Evolutionary conservation across 2,888 invertebrate species (phyloP).

Genomic region (Melinaea menophilus): DNA sequence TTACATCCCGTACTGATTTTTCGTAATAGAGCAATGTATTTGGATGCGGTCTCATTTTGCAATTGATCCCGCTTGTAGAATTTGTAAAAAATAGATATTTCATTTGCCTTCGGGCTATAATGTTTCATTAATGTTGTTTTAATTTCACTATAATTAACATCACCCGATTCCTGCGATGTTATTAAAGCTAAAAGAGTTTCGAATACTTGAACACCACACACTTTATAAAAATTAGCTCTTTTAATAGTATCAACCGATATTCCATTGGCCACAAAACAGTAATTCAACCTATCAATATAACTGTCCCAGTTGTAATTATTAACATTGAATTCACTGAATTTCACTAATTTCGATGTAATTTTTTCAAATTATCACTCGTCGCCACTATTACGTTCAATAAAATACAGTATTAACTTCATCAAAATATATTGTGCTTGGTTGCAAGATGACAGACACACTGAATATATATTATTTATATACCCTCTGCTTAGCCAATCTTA

Average conservation of each 20-base stretch:
- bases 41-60: constrained; percentile 13
- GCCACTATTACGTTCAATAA: constrained; percentile 1
- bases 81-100: constrained; percentile 24
- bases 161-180: constrained; percentile 2
- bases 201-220: constrained; percentile 19
- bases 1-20: constrained; percentile 32
- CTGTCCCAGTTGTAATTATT: constrained; percentile 24
- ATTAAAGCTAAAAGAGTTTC: constrained; percentile 9
- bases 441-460: no score
- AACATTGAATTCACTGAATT: constrained; percentile 20
- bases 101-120: constrained; percentile 21
- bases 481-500: no score
- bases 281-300: constrained; percentile 25
- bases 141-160: constrained; percentile 19
- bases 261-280: constrained; percentile 25
- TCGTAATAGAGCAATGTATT: constrained; percentile 21
- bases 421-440: no score
- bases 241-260: constrained; percentile 13
- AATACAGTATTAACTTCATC: no score
- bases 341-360: constrained; percentile 21
- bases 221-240: constrained; percentile 22
- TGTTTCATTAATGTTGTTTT: constrained; percentile 16
- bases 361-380: constrained; percentile 16
- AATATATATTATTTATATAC: no score
- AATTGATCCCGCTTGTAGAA: constrained; percentile 27